phyloP scores from a whole-genome alignment of 1,140 invertebrate genomes.

The Apolygus lucorum region DNA sequence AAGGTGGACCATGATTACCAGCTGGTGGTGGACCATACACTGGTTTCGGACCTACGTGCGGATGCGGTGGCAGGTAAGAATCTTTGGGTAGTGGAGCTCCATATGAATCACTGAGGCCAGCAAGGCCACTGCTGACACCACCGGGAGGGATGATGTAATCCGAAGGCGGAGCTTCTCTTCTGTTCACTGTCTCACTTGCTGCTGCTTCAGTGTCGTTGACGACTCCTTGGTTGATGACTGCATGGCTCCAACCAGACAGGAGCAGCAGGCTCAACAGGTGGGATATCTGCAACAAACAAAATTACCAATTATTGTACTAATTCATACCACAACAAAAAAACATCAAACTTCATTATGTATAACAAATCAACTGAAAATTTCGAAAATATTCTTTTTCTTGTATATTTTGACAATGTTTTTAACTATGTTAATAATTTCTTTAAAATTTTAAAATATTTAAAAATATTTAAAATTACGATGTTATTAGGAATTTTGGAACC shows the following conservation, averaged over 20 bases:
- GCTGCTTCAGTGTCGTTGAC: slow-evolving; percentile 20
- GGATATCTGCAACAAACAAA: slow-evolving; percentile 28
- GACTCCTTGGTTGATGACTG: slow-evolving; percentile 21
- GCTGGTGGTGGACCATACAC: slow-evolving; percentile 40
- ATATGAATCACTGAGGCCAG: slow-evolving; percentile 39
- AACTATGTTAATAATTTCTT: no score
- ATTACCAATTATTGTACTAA: no score
- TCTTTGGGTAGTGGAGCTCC: slow-evolving; percentile 36
- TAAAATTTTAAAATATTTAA: no score
- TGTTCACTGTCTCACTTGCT: slow-evolving; percentile 21
- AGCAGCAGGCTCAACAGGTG: slow-evolving; percentile 21
- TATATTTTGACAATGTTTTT: no score
- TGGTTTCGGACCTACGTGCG: slow-evolving; percentile 38
- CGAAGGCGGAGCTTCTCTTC: slow-evolving; percentile 23
- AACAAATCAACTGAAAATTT: no score
- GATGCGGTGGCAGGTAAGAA: slow-evolving; percentile 32
- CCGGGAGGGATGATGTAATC: slow-evolving; percentile 17
- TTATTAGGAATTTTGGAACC: no score
- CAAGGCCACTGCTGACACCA: slow-evolving; percentile 34
- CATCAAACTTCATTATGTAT: no score
- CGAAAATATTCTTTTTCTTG: no score
- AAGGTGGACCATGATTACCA: slow-evolving; percentile 34
- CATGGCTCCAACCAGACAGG: slow-evolving; percentile 11
- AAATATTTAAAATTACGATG: no score
- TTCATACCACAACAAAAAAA: no score